These are phyloP conservation scores for Halesus radiatus DNA, from an alignment of 1,140 invertebrate genomes.

Conservation along the genomic window DNA sequence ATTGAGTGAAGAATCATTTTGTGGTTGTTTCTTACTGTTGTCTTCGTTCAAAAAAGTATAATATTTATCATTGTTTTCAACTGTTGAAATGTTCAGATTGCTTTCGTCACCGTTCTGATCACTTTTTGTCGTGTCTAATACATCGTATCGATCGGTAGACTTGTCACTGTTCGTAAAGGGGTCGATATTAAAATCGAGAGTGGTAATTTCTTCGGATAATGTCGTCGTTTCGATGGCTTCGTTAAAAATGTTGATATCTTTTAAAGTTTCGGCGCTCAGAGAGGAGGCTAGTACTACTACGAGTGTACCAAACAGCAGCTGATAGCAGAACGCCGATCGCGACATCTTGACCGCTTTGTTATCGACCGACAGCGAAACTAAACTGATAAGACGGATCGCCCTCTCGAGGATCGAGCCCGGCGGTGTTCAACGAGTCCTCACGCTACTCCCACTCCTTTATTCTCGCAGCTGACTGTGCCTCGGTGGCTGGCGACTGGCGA, in stretches of 20 bases:
- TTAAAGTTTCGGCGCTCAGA: neutral
- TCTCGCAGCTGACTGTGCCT: neutral
- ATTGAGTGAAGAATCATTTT: too few relatives aligned
- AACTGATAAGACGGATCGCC: neutral
- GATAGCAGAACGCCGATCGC: neutral
- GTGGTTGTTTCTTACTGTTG: too few relatives aligned
- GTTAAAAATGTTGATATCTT: too few relatives aligned
- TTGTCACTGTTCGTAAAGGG: neutral
- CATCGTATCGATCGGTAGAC: neutral
- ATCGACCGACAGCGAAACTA: neutral
- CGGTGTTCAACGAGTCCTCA: neutral
- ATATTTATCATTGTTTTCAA: too few relatives aligned
- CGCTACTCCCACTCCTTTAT: neutral
- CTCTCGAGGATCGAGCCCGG: neutral
- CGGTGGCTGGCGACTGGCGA: too few relatives aligned
- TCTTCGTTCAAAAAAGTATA: too few relatives aligned
- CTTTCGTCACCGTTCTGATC: neutral
- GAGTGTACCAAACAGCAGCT: neutral
- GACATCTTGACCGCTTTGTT: slow-evolving; percentile 10
- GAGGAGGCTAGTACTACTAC: neutral
- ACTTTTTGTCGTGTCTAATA: neutral
- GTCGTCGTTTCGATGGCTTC: neutral
- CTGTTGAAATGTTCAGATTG: too few relatives aligned
- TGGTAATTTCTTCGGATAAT: neutral
- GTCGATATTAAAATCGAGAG: neutral